Conservation (phyloP, 2,113 vertebrate genomes). For the Sinocyclocheilus rhinocerous region DNA sequence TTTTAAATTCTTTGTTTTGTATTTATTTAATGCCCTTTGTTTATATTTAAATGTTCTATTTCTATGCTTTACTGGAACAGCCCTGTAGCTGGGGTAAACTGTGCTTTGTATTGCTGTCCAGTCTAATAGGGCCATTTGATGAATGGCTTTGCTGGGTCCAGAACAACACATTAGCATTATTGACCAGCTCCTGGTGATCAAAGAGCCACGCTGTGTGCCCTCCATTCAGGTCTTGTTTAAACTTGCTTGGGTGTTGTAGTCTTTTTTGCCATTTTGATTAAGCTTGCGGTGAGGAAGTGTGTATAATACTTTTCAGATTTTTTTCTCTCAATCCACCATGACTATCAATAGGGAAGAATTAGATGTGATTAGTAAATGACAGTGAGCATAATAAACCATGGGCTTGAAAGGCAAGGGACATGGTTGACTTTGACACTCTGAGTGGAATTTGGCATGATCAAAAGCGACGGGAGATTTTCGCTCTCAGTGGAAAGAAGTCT, state of each 20-base stretch:
- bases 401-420: background rate
- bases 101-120: conserved; percentile 55
- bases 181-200: conserved; percentile 59
- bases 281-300: background rate
- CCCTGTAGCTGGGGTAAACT: background rate
- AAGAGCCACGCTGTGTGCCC: conserved; percentile 33
- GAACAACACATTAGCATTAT: conserved; percentile 64
- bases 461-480: conserved; percentile 47
- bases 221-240: conserved; percentile 50
- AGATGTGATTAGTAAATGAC: conserved; percentile 28
- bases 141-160: conserved; percentile 55
- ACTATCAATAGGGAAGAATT: conserved; percentile 31
- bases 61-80: background rate
- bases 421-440: conserved; percentile 63
- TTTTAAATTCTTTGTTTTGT: background rate
- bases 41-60: background rate
- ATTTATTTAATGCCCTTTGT: background rate
- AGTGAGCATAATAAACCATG: conserved; percentile 19
- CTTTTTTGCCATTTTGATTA: conserved; percentile 35
- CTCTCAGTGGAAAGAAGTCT: conserved; percentile 55
- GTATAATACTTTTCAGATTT: conserved; percentile 23
- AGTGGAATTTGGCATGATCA: conserved; percentile 64
- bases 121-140: conserved; percentile 54
- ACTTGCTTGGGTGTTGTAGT: conserved; percentile 38
- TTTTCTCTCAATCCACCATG: background rate